Base-by-base conservation (phyloP, 2,888 invertebrate genomes). In the Opisthograptis luteolata region DNA sequence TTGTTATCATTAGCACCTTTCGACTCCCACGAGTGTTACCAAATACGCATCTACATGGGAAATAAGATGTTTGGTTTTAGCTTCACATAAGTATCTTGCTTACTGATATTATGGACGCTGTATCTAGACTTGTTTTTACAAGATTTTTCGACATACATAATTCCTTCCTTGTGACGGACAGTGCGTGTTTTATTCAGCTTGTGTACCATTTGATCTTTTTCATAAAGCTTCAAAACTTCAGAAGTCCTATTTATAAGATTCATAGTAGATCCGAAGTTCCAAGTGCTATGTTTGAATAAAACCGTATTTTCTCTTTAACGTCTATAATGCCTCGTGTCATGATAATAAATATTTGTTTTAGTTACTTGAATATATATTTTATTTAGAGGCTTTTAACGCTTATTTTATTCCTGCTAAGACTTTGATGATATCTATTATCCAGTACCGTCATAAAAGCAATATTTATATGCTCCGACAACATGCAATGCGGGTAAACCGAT, bases 1-100 rank as follows among this genome's bases (percentile, higher is more conserved):
- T 84, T 79, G 78, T 84, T 84, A 81, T 79, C 75, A 82, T 88
- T 88, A 88, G 73, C 87, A 87, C 87, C 84, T 88, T 73, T 41
- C 55, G 65, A 76, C 83, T 87, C 88, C 87, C 88, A 88, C 87
- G 84, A 62, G 58, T 59, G 64, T 68, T 74, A 73, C 77, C 70
- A 78, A 80, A 82, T 75, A 79, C 66, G 66, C 67, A 54, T 25
- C 12, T 35, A 72, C 78, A 80, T 84, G 82, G 81, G 83, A 85
- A 85, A 79, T 59, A 50, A 63, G 68, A 57, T 76, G 68, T 80
- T 82, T 80, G 76, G 73, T 66, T 69, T 71, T 25, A 24, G 13
- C 43, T 42, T 13, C 39, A n/a, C n/a, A 39, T 36, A 24, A 30
- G 25, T n/a, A n/a, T 7, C 25, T 35, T 48, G 47, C 12, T 43